These are phyloP conservation scores for Chiridota heheva DNA, from an alignment of 35 echinoderm and acorn worm species.

Conservation along the genomic window DNA sequence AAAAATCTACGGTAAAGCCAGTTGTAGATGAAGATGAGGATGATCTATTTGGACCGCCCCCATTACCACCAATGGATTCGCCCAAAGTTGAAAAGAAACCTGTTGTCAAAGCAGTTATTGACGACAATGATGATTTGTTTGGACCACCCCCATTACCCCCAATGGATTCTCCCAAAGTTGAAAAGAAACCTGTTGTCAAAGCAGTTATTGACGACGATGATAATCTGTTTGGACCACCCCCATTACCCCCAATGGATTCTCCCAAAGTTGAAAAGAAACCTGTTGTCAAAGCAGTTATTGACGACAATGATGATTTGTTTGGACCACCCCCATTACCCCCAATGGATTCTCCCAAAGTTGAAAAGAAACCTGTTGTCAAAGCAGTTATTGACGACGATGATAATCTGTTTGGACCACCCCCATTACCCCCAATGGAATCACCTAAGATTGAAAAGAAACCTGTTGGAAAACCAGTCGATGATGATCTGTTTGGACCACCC, in stretches of 20 bases:
- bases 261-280: conserved; percentile 23
- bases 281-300: not conserved
- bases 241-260: not conserved
- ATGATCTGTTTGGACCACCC: conserved; percentile 56
- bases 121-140: conserved; percentile 9
- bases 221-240: conserved; percentile 53
- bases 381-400: conserved; percentile 4
- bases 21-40: too few relatives aligned
- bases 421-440: not conserved
- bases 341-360: not conserved
- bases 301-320: conserved; percentile 58
- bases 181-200: too few relatives aligned
- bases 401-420: conserved; percentile 53
- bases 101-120: too few relatives aligned
- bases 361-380: too few relatives aligned
- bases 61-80: too few relatives aligned
- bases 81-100: too few relatives aligned
- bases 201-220: conserved; percentile 4
- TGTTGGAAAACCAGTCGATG: not conserved
- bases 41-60: too few relatives aligned
- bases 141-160: not conserved
- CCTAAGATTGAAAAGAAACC: conserved; percentile 3
- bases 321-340: conserved; percentile 1
- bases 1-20: too few relatives aligned
- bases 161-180: not conserved